Evolutionary conservation across 2,888 invertebrate species (phyloP).

Genomic region (Drosophila anomelani): DNA sequence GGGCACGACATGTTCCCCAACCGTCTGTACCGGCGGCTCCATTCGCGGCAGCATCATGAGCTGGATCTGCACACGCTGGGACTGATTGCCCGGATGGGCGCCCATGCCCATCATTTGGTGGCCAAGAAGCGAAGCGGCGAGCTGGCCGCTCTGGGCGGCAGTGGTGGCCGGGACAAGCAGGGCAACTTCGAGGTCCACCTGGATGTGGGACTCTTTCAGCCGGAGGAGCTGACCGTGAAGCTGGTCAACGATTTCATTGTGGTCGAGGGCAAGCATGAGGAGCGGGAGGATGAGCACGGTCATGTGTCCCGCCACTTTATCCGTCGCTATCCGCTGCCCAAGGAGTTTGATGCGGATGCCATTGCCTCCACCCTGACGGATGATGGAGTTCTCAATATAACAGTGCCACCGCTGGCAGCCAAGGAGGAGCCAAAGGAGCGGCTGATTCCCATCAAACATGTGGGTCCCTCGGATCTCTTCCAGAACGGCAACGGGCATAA

Average conservation of each 20-base stretch:
- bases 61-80: slow-evolving; percentile 80
- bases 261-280: slow-evolving; percentile 90
- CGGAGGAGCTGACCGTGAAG: slow-evolving; percentile 89
- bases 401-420: slow-evolving; percentile 86
- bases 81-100: slow-evolving; percentile 76
- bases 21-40: slow-evolving; percentile 76
- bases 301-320: slow-evolving; percentile 92
- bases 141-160: slow-evolving; percentile 44
- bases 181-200: slow-evolving; percentile 88
- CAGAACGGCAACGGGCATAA: slow-evolving; percentile 58
- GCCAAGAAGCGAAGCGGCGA: slow-evolving; percentile 60
- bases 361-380: slow-evolving; percentile 91
- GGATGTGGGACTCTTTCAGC: slow-evolving; percentile 90
- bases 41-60: slow-evolving; percentile 73
- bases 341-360: slow-evolving; percentile 88
- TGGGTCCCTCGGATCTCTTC: slow-evolving; percentile 79
- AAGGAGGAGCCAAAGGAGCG: slow-evolving; percentile 66
- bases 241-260: slow-evolving; percentile 86
- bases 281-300: slow-evolving; percentile 89
- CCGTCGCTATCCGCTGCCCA: slow-evolving; percentile 88
- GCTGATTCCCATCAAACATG: slow-evolving; percentile 76
- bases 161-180: slow-evolving; percentile 85
- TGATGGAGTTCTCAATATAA: slow-evolving; percentile 91
- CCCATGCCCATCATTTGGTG: slow-evolving; percentile 74
- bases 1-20: slow-evolving; percentile 82